These are phyloP conservation scores for Dicycla oo DNA, from an alignment of 2,888 invertebrate genomes.

Conservation along the genomic window DNA sequence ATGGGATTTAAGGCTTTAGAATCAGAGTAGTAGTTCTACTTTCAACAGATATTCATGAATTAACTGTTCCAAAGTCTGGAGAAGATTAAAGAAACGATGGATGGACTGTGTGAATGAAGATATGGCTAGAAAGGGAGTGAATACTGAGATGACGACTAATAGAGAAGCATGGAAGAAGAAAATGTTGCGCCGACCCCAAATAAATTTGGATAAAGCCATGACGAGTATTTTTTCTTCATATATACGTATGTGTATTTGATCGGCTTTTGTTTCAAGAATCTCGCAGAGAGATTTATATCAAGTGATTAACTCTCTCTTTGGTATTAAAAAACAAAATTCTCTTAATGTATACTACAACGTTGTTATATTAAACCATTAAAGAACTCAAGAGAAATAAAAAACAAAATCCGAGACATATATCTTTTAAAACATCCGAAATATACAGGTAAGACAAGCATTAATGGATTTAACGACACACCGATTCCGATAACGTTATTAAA, in stretches of 20 bases:
- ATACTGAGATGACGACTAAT: not conserved
- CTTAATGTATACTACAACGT: constrained; percentile 19
- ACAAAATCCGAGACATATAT: constrained; percentile 66
- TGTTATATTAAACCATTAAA: constrained; percentile 60
- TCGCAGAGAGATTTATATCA: not conserved
- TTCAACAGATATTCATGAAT: not conserved
- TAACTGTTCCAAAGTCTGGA: not conserved
- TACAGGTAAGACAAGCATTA: constrained; percentile 78
- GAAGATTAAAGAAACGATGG: not conserved
- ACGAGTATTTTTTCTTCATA: not conserved
- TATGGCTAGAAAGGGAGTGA: not conserved
- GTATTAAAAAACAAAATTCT: constrained; percentile 38
- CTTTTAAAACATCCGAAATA: constrained; percentile 73
- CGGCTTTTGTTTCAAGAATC: not conserved
- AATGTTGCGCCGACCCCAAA: not conserved
- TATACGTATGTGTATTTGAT: not conserved
- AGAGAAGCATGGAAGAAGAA: not conserved
- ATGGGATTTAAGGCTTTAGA: not conserved
- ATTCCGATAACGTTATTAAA: constrained; percentile 85
- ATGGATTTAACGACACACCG: constrained; percentile 80
- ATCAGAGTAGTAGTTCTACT: not conserved
- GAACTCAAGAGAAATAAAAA: constrained; percentile 60
- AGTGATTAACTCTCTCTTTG: constrained; percentile 8
- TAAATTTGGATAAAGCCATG: not conserved
- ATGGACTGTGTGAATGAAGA: not conserved